phyloP scores from a whole-genome alignment of 2,888 invertebrate genomes.

The Heterodera filipjevi region DNA sequence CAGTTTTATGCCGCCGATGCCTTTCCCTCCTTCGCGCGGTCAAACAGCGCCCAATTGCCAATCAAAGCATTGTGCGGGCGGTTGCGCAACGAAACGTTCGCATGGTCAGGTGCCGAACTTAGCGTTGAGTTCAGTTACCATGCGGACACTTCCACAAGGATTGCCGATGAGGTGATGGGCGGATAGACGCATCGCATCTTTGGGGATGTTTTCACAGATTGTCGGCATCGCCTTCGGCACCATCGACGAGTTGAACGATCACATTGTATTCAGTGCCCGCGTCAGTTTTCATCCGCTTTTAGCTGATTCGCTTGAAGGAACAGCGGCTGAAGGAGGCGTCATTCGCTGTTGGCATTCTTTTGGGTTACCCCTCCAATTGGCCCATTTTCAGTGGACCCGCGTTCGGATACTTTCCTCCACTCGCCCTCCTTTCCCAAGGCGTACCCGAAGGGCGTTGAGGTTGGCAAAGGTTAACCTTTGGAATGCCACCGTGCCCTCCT shows the following conservation, averaged over 20 bases:
- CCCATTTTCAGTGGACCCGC: slow-evolving; percentile 34
- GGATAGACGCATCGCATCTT: neutral
- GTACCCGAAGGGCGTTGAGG: slow-evolving; percentile 46
- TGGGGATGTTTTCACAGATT: neutral
- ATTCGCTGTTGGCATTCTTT: neutral
- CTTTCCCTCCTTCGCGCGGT: neutral
- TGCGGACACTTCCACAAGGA: slow-evolving; percentile 31
- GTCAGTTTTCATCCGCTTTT: slow-evolving; percentile 7
- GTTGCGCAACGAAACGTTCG: slow-evolving; percentile 36
- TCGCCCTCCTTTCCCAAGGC: slow-evolving; percentile 51
- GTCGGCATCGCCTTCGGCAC: slow-evolving; percentile 3
- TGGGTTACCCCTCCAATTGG: neutral
- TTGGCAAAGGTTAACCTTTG: neutral
- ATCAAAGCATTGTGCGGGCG: slow-evolving; percentile 43
- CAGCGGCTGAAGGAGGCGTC: neutral
- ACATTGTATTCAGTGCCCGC: slow-evolving; percentile 22
- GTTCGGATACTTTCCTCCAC: slow-evolving; percentile 34
- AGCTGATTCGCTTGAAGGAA: neutral
- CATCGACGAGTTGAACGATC: slow-evolving; percentile 7
- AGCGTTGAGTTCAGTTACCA: slow-evolving; percentile 37
- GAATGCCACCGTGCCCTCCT: neutral
- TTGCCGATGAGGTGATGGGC: slow-evolving; percentile 19
- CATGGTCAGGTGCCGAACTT: slow-evolving; percentile 51
- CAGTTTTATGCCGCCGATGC: slow-evolving; percentile 50
- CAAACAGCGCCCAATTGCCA: slow-evolving; percentile 45